Evolutionary conservation across 2,113 vertebrate species (phyloP), one percentile per base, ranked within the genome.

Genomic region (Illadopsis cleaveri): DNA sequence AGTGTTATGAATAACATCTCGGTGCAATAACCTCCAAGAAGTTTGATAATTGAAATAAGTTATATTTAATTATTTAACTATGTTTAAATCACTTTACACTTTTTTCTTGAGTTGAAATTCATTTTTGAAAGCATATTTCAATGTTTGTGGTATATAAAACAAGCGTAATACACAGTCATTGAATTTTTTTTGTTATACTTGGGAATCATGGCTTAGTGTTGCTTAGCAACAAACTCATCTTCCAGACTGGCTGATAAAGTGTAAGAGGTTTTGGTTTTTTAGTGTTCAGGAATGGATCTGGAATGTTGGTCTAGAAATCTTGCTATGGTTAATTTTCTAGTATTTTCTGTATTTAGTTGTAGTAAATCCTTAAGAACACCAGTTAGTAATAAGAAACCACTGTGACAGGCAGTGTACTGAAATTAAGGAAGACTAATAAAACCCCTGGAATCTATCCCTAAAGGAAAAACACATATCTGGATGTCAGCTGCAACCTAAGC

Each of bases 171-270:
- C 2, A 7, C 21, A 83, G 62, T 72, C 53, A 65, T 5, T 71
- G 66, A 40, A 8, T 56, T n/a, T 84, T 89, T 89, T 61, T 82
- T 75, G 19, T 86, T 83, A 38, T 15, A 47, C 47, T 92, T 8
- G 1, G 73, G 37, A 87, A 68, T 82, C 56, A 11, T 66, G 11
- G 58, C 62, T 79, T 83, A 48, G 23, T 28, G 95, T 96, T 94
- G 86, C 95, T 93, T 92, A 96, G 96, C 88, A 96, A 97, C 94
- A 81, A 48, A 77, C 51, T 47, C 4, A 6, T 93, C 81, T 80
- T 61, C 50, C 51, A 94, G 66, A 27, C 65, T 68, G 61, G 57
- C 33, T 93, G 87, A 72, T 82, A 82, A 85, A 73, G 65, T 7
- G 1, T 23, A 75, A 90, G 61, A 86, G 54, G 30, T 50, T 89